Evolutionary conservation across 2,888 invertebrate species (phyloP).

Genomic region (Eledone cirrhosa): DNA sequence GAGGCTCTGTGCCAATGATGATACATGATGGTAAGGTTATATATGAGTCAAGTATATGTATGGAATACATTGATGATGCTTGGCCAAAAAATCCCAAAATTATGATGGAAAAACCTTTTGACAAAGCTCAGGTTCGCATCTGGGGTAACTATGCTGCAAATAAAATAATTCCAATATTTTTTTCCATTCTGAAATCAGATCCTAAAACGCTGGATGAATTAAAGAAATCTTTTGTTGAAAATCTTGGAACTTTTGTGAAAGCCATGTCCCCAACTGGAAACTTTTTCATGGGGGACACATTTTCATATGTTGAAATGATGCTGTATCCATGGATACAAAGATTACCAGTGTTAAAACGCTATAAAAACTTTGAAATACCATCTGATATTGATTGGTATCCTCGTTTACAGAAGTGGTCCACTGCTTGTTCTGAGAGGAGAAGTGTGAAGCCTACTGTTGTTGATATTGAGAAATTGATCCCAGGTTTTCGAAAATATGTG

Average conservation of each 20-base stretch:
- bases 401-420: conserved; percentile 37
- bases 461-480: conserved; percentile 29
- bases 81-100: conserved; percentile 38
- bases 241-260: conserved; percentile 36
- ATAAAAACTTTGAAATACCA: conserved; percentile 45
- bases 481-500: conserved; percentile 37
- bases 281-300: conserved; percentile 44
- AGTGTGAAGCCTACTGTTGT: conserved; percentile 33
- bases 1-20: conserved; percentile 50
- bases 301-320: conserved; percentile 51
- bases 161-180: conserved; percentile 47
- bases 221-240: conserved; percentile 37
- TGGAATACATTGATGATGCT: conserved; percentile 53
- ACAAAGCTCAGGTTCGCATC: conserved; percentile 45
- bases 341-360: conserved; percentile 40
- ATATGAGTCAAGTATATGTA: conserved; percentile 48
- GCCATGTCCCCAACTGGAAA: conserved; percentile 41
- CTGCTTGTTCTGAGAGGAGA: conserved; percentile 34
- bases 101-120: conserved; percentile 45
- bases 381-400: conserved; percentile 34
- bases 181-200: conserved; percentile 41
- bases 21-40: conserved; percentile 42
- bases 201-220: conserved; percentile 38
- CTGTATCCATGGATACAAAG: conserved; percentile 44
- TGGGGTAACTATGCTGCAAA: conserved; percentile 48